These are phyloP conservation scores for Wasmannia auropunctata DNA, from an alignment of 1,140 invertebrate species.

Conservation along the genomic window DNA sequence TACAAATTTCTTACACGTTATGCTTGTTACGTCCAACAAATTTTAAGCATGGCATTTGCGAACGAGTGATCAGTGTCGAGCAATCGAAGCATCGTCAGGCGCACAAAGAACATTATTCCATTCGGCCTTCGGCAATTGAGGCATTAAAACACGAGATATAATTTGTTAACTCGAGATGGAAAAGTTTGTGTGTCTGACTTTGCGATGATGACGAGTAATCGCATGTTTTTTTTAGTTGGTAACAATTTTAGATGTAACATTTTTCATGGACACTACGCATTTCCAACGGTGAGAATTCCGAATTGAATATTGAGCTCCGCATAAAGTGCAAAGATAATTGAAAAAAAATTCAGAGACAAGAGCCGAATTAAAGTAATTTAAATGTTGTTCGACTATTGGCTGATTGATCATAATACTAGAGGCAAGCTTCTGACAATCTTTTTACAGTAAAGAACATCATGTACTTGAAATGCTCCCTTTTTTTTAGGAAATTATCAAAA, in stretches of 20 bases:
- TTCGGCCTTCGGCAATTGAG: background rate
- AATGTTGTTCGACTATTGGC: background rate
- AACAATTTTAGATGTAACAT: conserved; percentile 69
- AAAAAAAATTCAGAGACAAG: background rate
- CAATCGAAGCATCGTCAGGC: conserved; percentile 46
- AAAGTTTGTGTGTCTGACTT: conserved; percentile 47
- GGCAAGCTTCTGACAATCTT: background rate
- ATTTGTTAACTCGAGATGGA: background rate
- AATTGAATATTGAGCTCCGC: background rate
- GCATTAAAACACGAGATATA: background rate
- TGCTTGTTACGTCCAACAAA: conserved; percentile 80
- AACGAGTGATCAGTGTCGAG: conserved; percentile 78
- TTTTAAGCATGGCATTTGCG: conserved; percentile 83
- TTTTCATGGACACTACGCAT: conserved; percentile 21
- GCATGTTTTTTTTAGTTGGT: conserved; percentile 79
- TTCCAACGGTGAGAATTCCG: conserved; percentile 35
- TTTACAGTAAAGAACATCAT: background rate
- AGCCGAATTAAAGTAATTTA: background rate
- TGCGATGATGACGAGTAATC: conserved; percentile 77
- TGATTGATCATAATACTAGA: background rate
- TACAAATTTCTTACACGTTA: conserved; percentile 74
- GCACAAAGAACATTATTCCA: conserved; percentile 29
- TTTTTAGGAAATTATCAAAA: background rate
- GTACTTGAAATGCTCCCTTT: too few relatives aligned
- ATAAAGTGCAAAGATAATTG: background rate